Conservation (phyloP, 2,113 vertebrate species). For the Apteryx owenii region DNA sequence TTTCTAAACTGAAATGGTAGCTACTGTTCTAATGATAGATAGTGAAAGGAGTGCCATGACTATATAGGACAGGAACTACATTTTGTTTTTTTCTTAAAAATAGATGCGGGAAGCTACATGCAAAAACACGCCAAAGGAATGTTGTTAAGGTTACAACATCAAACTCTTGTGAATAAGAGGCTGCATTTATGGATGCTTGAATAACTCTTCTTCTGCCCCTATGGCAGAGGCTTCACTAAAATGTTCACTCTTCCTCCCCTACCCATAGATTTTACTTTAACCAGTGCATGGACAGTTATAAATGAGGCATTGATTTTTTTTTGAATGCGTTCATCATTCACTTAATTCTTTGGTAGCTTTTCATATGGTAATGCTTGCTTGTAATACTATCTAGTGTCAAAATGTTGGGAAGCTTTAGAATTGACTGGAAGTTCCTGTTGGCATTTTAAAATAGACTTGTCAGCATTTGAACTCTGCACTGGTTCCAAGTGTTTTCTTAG, state of each 20-base stretch:
- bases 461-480: background rate
- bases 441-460: fast-evolving
- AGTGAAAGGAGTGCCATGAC: background rate
- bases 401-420: too few species aligned
- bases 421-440: background rate
- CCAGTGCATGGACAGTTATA: fast-evolving
- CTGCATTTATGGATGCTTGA: background rate
- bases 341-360: too few species aligned
- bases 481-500: fast-evolving
- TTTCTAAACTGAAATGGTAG: background rate
- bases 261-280: background rate
- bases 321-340: background rate
- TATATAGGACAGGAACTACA: background rate
- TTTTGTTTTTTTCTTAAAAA: background rate
- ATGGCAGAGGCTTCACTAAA: too few species aligned
- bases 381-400: background rate
- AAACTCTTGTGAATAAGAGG: too few species aligned
- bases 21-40: background rate
- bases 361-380: background rate
- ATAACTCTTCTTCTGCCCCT: background rate
- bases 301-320: background rate
- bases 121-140: too few species aligned
- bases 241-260: background rate
- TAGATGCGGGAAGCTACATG: background rate
- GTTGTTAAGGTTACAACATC: background rate